These are phyloP conservation scores for Trichomycterus rosablanca DNA, from an alignment of 2,113 vertebrate species.

Conservation along the genomic window DNA sequence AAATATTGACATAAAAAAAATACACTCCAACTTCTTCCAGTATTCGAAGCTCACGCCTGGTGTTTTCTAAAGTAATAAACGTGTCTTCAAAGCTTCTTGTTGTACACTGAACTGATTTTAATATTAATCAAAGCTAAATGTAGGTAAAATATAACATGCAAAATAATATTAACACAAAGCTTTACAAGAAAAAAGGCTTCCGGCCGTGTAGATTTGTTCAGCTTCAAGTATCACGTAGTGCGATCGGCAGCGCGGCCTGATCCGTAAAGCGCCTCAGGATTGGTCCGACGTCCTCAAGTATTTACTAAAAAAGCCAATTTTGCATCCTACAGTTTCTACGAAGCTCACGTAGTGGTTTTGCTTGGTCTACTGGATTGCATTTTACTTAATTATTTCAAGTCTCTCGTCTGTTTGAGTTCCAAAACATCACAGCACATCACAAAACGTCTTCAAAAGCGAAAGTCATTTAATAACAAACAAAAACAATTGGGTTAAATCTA, in stretches of 20 bases:
- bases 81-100: too few species aligned
- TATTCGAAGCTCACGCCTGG: too few species aligned
- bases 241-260: too few species aligned
- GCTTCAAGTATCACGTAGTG: constrained; percentile 63
- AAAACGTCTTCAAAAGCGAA: background rate
- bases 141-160: too few species aligned
- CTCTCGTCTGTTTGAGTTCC: too few species aligned
- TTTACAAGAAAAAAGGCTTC: too few species aligned
- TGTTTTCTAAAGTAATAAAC: too few species aligned
- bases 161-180: too few species aligned
- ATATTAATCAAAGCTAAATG: constrained; percentile 33
- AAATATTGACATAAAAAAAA: constrained; percentile 49
- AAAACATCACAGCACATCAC: constrained; percentile 46
- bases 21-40: constrained; percentile 38
- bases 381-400: too few species aligned
- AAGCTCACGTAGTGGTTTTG: constrained; percentile 19
- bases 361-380: background rate
- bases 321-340: background rate
- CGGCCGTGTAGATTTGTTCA: constrained; percentile 47
- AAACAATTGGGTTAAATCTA: constrained; percentile 52
- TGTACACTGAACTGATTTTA: constrained; percentile 9
- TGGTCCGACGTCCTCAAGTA: background rate
- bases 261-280: too few species aligned
- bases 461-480: too few species aligned
- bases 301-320: background rate